A percentile compares a stretch with the other conserved stretches of the same genome.
phyloP scores from a whole-genome alignment of 2,113 vertebrate species.

The Cercocebus atys region DNA sequence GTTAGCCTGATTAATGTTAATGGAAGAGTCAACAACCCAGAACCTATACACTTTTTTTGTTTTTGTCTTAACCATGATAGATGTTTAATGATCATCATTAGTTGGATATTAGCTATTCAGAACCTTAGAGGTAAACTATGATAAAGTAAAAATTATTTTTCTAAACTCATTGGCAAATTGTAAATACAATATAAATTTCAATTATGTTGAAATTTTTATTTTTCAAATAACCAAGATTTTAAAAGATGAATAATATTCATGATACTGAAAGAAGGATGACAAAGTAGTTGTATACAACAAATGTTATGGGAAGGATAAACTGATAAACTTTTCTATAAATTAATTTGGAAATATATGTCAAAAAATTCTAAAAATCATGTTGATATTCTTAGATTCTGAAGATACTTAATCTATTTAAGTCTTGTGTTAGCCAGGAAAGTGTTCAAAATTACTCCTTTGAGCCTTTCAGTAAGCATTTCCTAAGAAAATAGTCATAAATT shows the following conservation, averaged over 20 bases:
- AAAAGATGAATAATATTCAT: slow-evolving; percentile 9
- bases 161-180: neutral
- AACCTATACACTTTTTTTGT: neutral
- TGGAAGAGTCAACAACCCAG: neutral
- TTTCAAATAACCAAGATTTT: slow-evolving; percentile 38
- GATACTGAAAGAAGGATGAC: neutral
- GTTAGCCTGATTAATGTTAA: neutral
- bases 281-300: neutral
- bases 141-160: slow-evolving; percentile 41
- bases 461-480: slow-evolving; percentile 30
- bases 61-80: slow-evolving; percentile 1
- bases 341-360: neutral
- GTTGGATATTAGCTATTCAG: neutral
- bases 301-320: neutral
- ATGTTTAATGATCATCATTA: slow-evolving; percentile 3
- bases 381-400: slow-evolving; percentile 30
- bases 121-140: neutral
- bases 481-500: slow-evolving; percentile 56
- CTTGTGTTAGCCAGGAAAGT: neutral
- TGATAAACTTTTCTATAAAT: neutral
- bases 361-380: neutral
- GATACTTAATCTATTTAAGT: slow-evolving; percentile 24
- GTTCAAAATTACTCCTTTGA: slow-evolving; percentile 52
- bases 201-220: slow-evolving; percentile 6
- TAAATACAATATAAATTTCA: slow-evolving; percentile 5